Conservation (phyloP, 1,140 invertebrate genomes). For the Drosophila eugracilis region DNA sequence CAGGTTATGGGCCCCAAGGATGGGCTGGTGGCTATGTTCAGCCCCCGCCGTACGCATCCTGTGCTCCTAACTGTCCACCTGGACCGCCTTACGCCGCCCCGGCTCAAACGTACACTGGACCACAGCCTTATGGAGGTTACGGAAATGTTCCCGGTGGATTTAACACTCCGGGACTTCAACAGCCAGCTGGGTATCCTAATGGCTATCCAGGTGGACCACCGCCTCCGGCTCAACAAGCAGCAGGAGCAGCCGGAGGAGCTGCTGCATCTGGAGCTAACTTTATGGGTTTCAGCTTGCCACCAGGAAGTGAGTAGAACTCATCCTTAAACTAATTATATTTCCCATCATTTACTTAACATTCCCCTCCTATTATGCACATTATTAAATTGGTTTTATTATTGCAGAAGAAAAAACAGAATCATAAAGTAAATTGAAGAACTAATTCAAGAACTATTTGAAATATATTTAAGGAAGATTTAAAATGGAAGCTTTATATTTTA, state of each 20-base stretch:
- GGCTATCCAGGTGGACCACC: conserved; percentile 46
- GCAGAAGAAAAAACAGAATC: neutral
- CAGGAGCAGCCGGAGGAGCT: conserved; percentile 34
- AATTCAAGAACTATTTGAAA: no score
- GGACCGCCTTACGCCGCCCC: conserved; percentile 51
- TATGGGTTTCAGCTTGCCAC: conserved; percentile 79
- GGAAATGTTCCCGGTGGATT: conserved; percentile 66
- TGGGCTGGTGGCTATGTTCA: conserved; percentile 66
- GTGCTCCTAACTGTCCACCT: conserved; percentile 34
- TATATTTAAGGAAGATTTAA: no score
- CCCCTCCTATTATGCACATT: neutral
- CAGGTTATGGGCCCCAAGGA: conserved; percentile 58
- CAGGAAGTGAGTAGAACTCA: conserved; percentile 73
- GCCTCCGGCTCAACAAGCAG: conserved; percentile 37
- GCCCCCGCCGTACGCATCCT: conserved; percentile 68
- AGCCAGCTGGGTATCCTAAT: conserved; percentile 54
- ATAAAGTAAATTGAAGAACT: neutral
- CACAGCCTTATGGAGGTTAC: conserved; percentile 51
- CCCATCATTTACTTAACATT: neutral
- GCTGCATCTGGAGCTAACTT: conserved; percentile 58
- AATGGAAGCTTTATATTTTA: neutral
- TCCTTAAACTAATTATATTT: neutral
- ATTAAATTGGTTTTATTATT: conserved; percentile 3
- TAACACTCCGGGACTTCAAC: conserved; percentile 58
- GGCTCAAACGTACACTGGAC: conserved; percentile 49